A percentile compares a stretch with the other conserved stretches of the same genome.
These are phyloP conservation scores for Drosophila tsacasi DNA, from an alignment of 1,140 invertebrate species.

Conservation along the genomic window DNA sequence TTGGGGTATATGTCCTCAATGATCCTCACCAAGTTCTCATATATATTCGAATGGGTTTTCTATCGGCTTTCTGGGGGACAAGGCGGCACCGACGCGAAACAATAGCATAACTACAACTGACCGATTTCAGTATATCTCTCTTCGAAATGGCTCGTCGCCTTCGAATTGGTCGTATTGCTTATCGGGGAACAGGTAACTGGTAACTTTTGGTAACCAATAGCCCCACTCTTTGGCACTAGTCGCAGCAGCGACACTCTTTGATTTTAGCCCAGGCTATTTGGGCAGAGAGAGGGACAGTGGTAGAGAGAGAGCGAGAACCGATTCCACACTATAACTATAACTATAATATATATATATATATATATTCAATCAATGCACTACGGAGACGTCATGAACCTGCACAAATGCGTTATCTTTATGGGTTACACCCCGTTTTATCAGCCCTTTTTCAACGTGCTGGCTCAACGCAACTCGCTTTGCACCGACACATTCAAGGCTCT, in stretches of 20 bases:
- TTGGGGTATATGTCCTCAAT: neutral
- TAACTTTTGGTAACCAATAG: constrained; percentile 49
- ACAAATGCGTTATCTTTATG: constrained; percentile 32
- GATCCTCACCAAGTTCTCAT: constrained; percentile 5
- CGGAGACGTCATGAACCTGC: constrained; percentile 11
- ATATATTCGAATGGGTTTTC: neutral
- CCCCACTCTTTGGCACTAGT: neutral
- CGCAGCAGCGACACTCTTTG: constrained; percentile 32
- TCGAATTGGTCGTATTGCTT: constrained; percentile 65
- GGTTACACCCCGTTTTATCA: constrained; percentile 48
- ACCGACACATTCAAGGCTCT: no score
- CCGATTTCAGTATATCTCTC: constrained; percentile 54
- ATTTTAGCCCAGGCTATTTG: neutral
- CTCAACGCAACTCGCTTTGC: constrained; percentile 13
- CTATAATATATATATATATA: no score
- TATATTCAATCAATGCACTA: constrained; percentile 4
- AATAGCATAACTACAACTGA: constrained; percentile 71
- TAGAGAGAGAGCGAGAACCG: neutral
- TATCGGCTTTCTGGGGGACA: constrained; percentile 14
- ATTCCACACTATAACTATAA: neutral
- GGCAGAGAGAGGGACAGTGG: neutral
- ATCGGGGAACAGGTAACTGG: constrained; percentile 57
- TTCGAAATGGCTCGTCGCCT: constrained; percentile 38
- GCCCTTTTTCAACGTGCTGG: neutral
- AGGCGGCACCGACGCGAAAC: constrained; percentile 52